Evolutionary conservation across 2,888 invertebrate genomes (phyloP).

Genomic region (Phragmatobia fuliginosa): DNA sequence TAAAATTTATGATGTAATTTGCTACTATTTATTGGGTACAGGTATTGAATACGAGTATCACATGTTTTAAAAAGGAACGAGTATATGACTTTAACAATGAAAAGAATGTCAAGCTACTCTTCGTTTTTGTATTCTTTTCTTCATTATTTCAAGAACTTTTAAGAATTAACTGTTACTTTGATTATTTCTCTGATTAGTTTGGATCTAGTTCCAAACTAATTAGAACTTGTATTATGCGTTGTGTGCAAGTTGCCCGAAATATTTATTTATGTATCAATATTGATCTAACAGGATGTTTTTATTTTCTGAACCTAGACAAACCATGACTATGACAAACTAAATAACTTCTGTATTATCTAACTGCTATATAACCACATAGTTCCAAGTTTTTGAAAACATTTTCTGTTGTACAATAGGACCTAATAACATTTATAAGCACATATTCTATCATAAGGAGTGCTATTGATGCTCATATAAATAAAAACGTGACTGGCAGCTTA

Average conservation of each 20-base stretch:
- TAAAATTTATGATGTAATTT: conserved; percentile 9
- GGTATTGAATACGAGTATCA: not conserved
- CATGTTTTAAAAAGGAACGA: not conserved
- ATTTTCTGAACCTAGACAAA: too few relatives aligned
- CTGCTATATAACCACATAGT: not conserved
- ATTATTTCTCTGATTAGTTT: too few relatives aligned
- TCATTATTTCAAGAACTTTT: not conserved
- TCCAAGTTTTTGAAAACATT: not conserved
- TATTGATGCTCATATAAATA: conserved; percentile 3
- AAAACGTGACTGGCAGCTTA: conserved; percentile 11
- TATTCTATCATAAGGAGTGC: conserved; percentile 6
- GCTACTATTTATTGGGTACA: conserved; percentile 4
- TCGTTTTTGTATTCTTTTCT: not conserved
- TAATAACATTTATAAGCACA: conserved; percentile 1
- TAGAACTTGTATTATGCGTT: too few relatives aligned
- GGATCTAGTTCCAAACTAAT: too few relatives aligned
- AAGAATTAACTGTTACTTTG: not conserved
- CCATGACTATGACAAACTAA: too few relatives aligned
- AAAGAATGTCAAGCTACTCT: not conserved
- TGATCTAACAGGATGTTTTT: too few relatives aligned
- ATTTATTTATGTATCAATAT: too few relatives aligned
- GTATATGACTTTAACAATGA: not conserved
- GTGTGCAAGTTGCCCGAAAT: too few relatives aligned
- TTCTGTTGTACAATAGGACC: not conserved
- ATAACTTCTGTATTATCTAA: too few relatives aligned